These are phyloP conservation scores for Aythya baeri DNA, from an alignment of 2,113 vertebrate genomes.

Conservation along the genomic window DNA sequence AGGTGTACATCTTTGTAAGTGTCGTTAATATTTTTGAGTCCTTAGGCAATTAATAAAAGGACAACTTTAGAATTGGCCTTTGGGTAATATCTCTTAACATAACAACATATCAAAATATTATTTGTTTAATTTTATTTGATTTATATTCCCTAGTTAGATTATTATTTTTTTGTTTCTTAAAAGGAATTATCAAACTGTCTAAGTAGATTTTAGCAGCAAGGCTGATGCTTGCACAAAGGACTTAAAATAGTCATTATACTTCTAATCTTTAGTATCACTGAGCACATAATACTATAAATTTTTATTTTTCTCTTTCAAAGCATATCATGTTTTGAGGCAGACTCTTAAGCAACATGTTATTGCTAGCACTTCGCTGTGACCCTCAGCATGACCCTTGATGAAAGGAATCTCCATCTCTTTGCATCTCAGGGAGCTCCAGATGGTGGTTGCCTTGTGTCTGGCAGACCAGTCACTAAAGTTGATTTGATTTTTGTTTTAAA, in stretches of 20 bases:
- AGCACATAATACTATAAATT: neutral
- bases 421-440: neutral
- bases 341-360: slow-evolving; percentile 9
- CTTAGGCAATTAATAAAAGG: slow-evolving; percentile 68
- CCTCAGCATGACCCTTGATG: neutral
- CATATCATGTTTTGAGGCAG: neutral
- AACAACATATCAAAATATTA: slow-evolving; percentile 31
- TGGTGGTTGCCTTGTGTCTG: neutral
- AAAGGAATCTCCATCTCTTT: neutral
- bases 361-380: neutral
- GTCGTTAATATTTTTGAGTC: slow-evolving; percentile 64
- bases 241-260: neutral
- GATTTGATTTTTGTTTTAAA: neutral
- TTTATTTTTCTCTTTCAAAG: slow-evolving; percentile 9
- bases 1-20: slow-evolving; percentile 53
- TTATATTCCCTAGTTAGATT: neutral
- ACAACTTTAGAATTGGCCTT: slow-evolving; percentile 61
- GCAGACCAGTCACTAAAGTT: neutral
- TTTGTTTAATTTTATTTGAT: slow-evolving; percentile 62
- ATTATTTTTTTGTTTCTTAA: neutral
- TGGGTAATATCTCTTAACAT: slow-evolving; percentile 40
- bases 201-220: neutral
- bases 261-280: neutral
- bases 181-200: neutral
- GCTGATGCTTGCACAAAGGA: neutral